Conservation (phyloP, 2,888 invertebrate genomes). For the Lasioglossum leucozonium region DNA sequence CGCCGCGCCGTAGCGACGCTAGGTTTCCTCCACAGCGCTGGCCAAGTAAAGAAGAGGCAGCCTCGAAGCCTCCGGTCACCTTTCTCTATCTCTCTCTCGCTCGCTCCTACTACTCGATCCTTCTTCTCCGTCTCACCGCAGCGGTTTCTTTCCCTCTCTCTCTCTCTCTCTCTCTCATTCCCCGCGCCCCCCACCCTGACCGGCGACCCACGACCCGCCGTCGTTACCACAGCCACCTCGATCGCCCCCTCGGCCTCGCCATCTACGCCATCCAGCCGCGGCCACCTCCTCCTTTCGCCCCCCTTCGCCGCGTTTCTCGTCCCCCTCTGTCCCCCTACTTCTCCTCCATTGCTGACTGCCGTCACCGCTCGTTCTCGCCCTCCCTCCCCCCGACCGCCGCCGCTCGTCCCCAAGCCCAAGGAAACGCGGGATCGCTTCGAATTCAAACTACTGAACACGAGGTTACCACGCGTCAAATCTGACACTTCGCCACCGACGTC, state of each 20-base stretch:
- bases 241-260: slow-evolving; percentile 36
- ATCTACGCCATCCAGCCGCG: slow-evolving; percentile 51
- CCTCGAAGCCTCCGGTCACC: slow-evolving; percentile 63
- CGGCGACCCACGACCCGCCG: slow-evolving; percentile 55
- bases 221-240: slow-evolving; percentile 63
- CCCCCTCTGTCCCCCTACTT: slow-evolving; percentile 29
- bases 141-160: slow-evolving; percentile 14
- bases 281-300: slow-evolving; percentile 49
- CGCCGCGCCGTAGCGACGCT: slow-evolving; percentile 70
- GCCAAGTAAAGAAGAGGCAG: slow-evolving; percentile 79
- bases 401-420: slow-evolving; percentile 78
- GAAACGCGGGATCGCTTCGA: slow-evolving; percentile 85
- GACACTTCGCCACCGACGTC: slow-evolving; percentile 74
- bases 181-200: slow-evolving; percentile 7
- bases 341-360: slow-evolving; percentile 42
- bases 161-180: too few species aligned
- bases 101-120: slow-evolving; percentile 13
- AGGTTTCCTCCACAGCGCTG: slow-evolving; percentile 76
- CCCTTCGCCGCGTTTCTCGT: background rate
- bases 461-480: slow-evolving; percentile 85
- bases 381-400: slow-evolving; percentile 51
- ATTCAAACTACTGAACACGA: slow-evolving; percentile 85
- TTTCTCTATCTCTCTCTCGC: slow-evolving; percentile 53
- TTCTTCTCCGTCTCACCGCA: background rate
- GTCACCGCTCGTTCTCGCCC: slow-evolving; percentile 45